Conservation (phyloP, 2,113 vertebrate species). For the Himantopus leucocephalus region DNA sequence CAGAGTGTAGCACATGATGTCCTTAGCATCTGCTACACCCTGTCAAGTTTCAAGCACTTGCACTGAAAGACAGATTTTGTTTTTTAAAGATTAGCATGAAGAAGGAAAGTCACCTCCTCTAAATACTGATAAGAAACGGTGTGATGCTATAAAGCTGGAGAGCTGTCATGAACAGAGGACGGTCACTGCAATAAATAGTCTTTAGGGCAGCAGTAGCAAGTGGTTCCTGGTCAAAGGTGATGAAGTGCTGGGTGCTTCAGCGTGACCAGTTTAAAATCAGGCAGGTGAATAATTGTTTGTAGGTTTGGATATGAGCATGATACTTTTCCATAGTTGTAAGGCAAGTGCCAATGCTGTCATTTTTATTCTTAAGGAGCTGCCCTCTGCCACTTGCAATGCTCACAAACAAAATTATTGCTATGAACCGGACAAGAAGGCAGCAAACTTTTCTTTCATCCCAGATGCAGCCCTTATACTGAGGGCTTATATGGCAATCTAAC, state of each 20-base stretch:
- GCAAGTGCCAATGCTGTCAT: background rate
- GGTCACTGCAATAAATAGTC: background rate
- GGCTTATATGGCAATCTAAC: background rate
- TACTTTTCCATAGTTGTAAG: background rate
- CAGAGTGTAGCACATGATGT: background rate
- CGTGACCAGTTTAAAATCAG: fast-evolving
- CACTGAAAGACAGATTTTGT: background rate
- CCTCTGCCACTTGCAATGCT: background rate
- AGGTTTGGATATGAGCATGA: background rate
- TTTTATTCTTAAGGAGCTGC: background rate
- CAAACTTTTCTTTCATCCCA: background rate
- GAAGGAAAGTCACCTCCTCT: background rate
- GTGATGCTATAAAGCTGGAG: background rate
- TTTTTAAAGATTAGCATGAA: background rate
- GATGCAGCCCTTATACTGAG: background rate
- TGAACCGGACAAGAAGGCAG: background rate
- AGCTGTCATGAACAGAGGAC: background rate
- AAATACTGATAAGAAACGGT: background rate
- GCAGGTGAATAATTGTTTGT: background rate
- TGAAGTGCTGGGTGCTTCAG: background rate
- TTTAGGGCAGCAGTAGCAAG: background rate
- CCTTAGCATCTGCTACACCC: background rate
- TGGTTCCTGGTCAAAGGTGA: background rate
- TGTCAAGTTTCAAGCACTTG: background rate
- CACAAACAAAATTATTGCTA: background rate